Base-by-base conservation (phyloP, 2,797 vertebrate genomes). In the Schizopygopsis malacanthus region DNA sequence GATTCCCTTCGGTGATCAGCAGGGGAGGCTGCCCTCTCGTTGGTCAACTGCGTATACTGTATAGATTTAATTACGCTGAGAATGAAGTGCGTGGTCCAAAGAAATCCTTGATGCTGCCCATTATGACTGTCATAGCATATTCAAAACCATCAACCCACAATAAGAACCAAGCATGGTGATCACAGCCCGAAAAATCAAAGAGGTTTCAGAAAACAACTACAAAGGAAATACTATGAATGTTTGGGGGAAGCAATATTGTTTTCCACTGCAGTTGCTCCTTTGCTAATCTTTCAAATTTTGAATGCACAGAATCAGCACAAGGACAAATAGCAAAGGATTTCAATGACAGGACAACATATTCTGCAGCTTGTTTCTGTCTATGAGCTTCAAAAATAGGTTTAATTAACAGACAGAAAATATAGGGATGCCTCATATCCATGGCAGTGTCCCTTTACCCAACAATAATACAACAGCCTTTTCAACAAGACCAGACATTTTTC, bases 1-100 rank as follows among this genome's bases (percentile, higher is more conserved):
- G 92, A 92, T 94, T 93, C 92, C 92, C 93, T 89, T 91, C 86
- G 72, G 92, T 93, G 90, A 93, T 87, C 90, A 90, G 89, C 73
- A 33, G 82, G 86, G 89, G 90, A 90, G 89, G 85, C 82, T 61
- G 87, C 87, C 87, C 86, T 91, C 90, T 89, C 59, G 70, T 89
- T 90, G 93, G 93, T 93, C 92, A 89, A 84, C 88, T 65, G 37
- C 85, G 88, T 82, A 82, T 89, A 87, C 88, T 86, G 87, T 88
- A 89, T 90, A 91, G 91, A 93, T 93, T 93, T 93, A 92, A 94
- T 94, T 90, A 93, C 88, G 20, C 39, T 0, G 72, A 86, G 86
- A 86, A 81, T 81, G 45, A 82, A 87, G 89, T 76, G 85, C 81
- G 43, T 70, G 83, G 88, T 92, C 90, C 78, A 77, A 85, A 89